Conservation (phyloP, 2,888 invertebrate genomes). For the Ophioninae sp. region DNA sequence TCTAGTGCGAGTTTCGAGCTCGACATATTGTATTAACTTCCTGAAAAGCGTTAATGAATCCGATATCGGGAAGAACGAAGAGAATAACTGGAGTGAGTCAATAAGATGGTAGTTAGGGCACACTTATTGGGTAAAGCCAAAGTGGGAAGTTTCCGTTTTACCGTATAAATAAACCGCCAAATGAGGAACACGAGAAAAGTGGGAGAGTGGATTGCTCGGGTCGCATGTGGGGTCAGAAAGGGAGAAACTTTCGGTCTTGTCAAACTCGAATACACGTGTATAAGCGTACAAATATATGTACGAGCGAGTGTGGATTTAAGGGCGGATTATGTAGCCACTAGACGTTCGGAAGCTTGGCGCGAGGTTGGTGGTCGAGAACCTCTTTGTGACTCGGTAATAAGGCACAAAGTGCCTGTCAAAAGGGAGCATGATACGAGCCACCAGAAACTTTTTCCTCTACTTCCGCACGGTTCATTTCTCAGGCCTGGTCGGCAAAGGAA, state of each 20-base stretch:
- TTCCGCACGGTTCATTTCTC: constrained; percentile 14
- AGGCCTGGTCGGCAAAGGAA: constrained; percentile 1
- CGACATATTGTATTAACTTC: neutral
- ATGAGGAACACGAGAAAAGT: constrained; percentile 65
- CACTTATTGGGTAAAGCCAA: neutral
- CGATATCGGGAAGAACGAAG: neutral
- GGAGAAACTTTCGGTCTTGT: constrained; percentile 59
- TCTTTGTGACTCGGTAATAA: constrained; percentile 17
- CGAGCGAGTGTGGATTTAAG: constrained; percentile 40
- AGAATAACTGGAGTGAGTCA: constrained; percentile 2
- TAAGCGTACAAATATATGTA: neutral
- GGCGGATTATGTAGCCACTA: constrained; percentile 30
- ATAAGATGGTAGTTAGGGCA: neutral
- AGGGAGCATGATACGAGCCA: constrained; percentile 59
- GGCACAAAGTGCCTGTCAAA: constrained; percentile 62
- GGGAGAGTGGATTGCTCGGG: constrained; percentile 15
- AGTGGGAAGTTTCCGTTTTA: constrained; percentile 62
- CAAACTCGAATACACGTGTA: constrained; percentile 43
- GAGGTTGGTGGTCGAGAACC: constrained; percentile 52
- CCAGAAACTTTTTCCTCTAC: constrained; percentile 43
- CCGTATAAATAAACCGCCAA: constrained; percentile 67
- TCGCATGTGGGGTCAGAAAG: constrained; percentile 13
- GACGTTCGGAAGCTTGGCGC: constrained; percentile 13
- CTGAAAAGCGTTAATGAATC: constrained; percentile 2
- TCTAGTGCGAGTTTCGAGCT: neutral